phyloP scores from a whole-genome alignment of 1,140 invertebrate species.

The Trichonephila inaurata region DNA sequence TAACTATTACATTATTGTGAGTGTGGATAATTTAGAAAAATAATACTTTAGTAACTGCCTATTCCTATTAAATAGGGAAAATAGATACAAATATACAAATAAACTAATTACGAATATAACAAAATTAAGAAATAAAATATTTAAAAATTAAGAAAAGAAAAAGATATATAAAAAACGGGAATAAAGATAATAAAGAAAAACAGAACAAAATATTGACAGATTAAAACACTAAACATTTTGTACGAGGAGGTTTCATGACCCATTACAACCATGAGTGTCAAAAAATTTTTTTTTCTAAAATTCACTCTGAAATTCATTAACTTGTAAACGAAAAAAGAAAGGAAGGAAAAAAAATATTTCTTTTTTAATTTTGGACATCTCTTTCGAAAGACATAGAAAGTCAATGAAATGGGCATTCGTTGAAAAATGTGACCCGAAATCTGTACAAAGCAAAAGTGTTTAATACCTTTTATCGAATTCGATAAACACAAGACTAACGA shows the following conservation, averaged over 20 bases:
- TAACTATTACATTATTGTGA: too few relatives aligned
- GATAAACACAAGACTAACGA: conserved; percentile 31
- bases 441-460: conserved; percentile 1
- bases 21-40: too few relatives aligned
- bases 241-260: background rate
- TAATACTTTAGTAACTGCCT: too few relatives aligned
- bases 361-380: background rate
- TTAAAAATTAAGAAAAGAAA: background rate
- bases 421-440: background rate
- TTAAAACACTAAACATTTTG: background rate
- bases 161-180: background rate
- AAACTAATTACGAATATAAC: too few relatives aligned
- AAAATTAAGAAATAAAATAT: background rate
- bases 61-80: too few relatives aligned
- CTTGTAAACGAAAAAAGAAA: background rate
- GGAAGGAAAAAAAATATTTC: too few relatives aligned
- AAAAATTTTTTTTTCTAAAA: background rate
- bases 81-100: too few relatives aligned
- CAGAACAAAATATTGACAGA: background rate
- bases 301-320: background rate
- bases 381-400: background rate
- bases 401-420: background rate
- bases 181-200: background rate
- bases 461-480: conserved; percentile 40
- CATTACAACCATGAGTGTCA: background rate